These are phyloP conservation scores for Synergus japonicus DNA, from an alignment of 2,888 invertebrate species.

Conservation along the genomic window DNA sequence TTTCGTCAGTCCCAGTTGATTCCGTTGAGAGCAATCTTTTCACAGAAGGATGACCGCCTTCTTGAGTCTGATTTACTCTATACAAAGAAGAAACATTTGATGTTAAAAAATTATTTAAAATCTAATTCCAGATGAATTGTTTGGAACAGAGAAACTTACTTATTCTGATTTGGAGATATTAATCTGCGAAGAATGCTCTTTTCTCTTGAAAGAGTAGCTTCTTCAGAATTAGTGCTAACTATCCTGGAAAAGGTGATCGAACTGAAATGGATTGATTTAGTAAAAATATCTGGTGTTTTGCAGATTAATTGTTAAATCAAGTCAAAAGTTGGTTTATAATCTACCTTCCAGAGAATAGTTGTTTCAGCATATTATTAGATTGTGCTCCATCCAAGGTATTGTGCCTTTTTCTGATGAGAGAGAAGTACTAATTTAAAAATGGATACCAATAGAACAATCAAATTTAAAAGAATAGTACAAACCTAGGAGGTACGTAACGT, in stretches of 20 bases:
- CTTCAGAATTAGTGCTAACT: slow-evolving; percentile 55
- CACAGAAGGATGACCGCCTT: slow-evolving; percentile 66
- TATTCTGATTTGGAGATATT: slow-evolving; percentile 61
- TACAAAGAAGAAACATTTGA: neutral
- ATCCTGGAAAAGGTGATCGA: slow-evolving; percentile 46
- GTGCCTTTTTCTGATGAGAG: slow-evolving; percentile 65
- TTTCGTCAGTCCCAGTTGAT: slow-evolving; percentile 76
- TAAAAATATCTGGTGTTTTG: neutral
- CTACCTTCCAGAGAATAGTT: slow-evolving; percentile 68
- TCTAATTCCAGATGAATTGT: neutral
- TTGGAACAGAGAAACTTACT: slow-evolving; percentile 41
- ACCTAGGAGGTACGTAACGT: slow-evolving; percentile 57
- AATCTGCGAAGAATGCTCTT: slow-evolving; percentile 66
- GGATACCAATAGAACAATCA: neutral
- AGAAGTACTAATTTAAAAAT: neutral
- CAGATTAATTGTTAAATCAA: slow-evolving; percentile 10
- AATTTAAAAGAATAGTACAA: slow-evolving; percentile 46
- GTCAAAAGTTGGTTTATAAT: slow-evolving; percentile 26
- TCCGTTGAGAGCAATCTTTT: slow-evolving; percentile 75
- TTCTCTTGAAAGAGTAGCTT: slow-evolving; percentile 60
- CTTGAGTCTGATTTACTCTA: slow-evolving; percentile 48
- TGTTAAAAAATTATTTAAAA: neutral
- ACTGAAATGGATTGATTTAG: slow-evolving; percentile 1
- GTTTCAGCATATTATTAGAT: slow-evolving; percentile 65
- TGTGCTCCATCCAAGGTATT: slow-evolving; percentile 67